Base-by-base conservation (phyloP, 2,113 vertebrate genomes). In the Anseranas semipalmata region DNA sequence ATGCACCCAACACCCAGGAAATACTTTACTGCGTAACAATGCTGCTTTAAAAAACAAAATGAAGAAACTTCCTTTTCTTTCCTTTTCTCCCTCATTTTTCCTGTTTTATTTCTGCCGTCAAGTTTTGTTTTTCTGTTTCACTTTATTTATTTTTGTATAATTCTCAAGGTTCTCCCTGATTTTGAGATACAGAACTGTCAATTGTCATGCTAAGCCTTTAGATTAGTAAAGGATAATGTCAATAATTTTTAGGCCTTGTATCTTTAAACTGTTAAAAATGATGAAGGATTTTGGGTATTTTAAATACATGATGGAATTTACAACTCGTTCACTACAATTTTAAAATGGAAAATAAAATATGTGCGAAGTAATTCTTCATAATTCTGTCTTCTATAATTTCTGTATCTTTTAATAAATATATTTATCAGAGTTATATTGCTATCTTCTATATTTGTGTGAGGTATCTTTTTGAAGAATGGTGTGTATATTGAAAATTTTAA, bases 371-470 rank as follows among this genome's bases (percentile, higher is more conserved):
- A 56, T 75, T 74, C 59, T 77, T 59, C 35, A 24, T 86, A 17
- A 10, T 93, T 68, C 56, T 66, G 20, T 70, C 21, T 68, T 52
- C 37, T 53, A 2, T 84, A 39, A 90, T 93, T 96, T 85, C 60
- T 87, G 70, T 89, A 56, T 27, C 4, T 75, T 93, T 87, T 46
- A 96, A 95, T 91, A 91, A 94, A 89, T 78, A 9, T 24, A 2
- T 93, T 93, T 93, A 30, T 90, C 21, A 41, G 82, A 86, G 46
- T 81, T 93, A 65, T 95, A 56, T 35, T 96, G 43, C 62, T 37
- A 55, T 68, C 33, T 60, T 78, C 80, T 77, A 3, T 62, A 12
- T 82, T 82, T 72, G 25, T 70, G 13, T 56, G 41, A 85, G 73
- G 28, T 45, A 27, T 73, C 50, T 46, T 52, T 9, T 35, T 83